Evolutionary conservation across 2,888 invertebrate species (phyloP), one percentile per base, ranked within the genome.

Genomic region (Idaea aversata): DNA sequence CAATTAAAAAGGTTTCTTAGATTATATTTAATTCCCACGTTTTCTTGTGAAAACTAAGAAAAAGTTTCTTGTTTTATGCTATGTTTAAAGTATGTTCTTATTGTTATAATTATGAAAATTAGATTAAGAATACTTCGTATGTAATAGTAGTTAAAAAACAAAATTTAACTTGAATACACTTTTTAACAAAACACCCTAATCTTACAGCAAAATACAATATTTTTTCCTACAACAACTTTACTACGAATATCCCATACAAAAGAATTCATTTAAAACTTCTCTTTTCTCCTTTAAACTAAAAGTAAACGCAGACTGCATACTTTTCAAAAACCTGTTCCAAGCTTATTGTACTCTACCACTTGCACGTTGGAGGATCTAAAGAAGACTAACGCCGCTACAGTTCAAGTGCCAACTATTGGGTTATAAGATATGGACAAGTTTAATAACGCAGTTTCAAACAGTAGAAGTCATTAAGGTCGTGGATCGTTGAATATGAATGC

Each of bases 21-120:
- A 65, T 70, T 65, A 74, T 72, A 70, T 68, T 75, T 72, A 67
- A 72, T 82, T 83, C 78, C 75, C 86, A 84, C 83, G 81, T 76
- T 71, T 47, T 47, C 4, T 47, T 47, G 47, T 47, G 13, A 47
- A 36, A 47, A 7, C 13, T 47, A 47, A 47, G 7, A 47, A 47
- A 47, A 47, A 47, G 10, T 10, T 2, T 25, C 25, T 25, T 25
- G 25, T 25, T 25, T 25, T 25, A 2, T 25, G 25, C 25, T 25
- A 25, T 2, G 25, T 3, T 25, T 25, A 2, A n/a, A n/a, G n/a
- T 25, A 2, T 25, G 25, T 3, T 25, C 3, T 25, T 25, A 25
- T n/a, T n/a, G n/a, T n/a, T n/a, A 25, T 25, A 25, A 25, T 25
- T 25, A 25, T 25, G 25, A 25, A 25, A 1, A 25, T 25, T 25